Evolutionary conservation across 2,888 invertebrate species (phyloP).

Genomic region (Germaria angustata): DNA sequence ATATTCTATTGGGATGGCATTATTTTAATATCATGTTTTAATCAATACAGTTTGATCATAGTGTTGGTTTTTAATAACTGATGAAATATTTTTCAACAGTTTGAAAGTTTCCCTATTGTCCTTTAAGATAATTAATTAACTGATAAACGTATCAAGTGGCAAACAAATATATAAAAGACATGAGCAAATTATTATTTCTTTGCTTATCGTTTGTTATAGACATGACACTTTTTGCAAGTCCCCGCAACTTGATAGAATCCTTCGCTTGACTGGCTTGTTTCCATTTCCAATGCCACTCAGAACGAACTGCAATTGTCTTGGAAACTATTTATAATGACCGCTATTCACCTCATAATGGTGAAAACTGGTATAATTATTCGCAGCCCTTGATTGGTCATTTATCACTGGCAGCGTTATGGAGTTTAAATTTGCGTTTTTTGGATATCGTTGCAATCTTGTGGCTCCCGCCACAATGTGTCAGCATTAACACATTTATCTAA

Average conservation of each 20-base stretch:
- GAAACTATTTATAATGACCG: background rate
- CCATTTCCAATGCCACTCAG: conserved; percentile 54
- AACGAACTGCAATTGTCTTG: conserved; percentile 65
- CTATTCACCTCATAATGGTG: conserved; percentile 66
- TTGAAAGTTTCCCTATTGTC: no score
- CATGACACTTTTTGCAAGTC: conserved; percentile 51
- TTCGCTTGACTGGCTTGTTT: conserved; percentile 69
- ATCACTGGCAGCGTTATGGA: conserved; percentile 60
- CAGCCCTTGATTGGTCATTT: conserved; percentile 69
- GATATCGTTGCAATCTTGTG: conserved; percentile 63
- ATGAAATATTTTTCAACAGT: no score
- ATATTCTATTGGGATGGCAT: no score
- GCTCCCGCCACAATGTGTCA: no score
- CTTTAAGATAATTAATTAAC: background rate
- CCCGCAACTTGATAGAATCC: conserved; percentile 58
- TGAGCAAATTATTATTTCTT: background rate
- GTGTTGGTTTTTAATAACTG: no score
- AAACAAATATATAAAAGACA: background rate
- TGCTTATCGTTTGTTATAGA: background rate
- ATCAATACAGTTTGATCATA: no score
- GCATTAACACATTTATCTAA: no score
- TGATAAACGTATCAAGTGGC: background rate
- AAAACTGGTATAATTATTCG: conserved; percentile 65
- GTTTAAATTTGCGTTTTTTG: conserved; percentile 66
- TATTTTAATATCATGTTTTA: no score